phyloP scores from a whole-genome alignment of 2,888 invertebrate genomes.

The Thereva unica region DNA sequence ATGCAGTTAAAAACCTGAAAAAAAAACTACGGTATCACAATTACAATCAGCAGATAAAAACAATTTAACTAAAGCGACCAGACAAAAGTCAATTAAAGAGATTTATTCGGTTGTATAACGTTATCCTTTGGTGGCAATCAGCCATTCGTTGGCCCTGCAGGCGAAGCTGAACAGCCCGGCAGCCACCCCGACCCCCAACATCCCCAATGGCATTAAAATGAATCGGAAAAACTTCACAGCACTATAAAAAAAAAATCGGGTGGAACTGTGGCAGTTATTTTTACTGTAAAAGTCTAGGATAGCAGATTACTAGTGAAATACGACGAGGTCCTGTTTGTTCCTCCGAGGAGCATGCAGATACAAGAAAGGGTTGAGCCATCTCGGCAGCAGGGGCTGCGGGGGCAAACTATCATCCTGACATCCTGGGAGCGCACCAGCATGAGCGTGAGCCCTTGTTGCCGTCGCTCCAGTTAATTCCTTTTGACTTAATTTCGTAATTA shows the following conservation, averaged over 20 bases:
- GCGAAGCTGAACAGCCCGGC: slow-evolving; percentile 8
- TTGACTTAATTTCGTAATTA: slow-evolving; percentile 45
- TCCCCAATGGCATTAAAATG: not conserved
- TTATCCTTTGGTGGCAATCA: slow-evolving; percentile 36
- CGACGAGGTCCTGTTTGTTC: slow-evolving; percentile 1
- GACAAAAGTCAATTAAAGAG: slow-evolving; percentile 35
- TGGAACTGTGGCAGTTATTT: slow-evolving; percentile 5
- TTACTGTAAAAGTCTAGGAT: slow-evolving; percentile 14
- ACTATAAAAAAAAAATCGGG: slow-evolving; percentile 17
- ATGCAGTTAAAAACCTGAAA: slow-evolving; percentile 5
- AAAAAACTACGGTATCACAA: slow-evolving; percentile 3
- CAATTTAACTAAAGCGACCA: slow-evolving; percentile 26
- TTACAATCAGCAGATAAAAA: slow-evolving; percentile 19
- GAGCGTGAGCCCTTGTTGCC: not conserved
- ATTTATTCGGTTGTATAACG: slow-evolving; percentile 29
- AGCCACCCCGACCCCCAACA: slow-evolving; percentile 10
- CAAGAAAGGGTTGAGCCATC: too few relatives aligned
- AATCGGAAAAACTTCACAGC: not conserved
- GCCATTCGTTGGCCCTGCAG: slow-evolving; percentile 13
- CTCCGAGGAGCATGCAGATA: not conserved
- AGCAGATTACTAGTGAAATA: slow-evolving; percentile 28
- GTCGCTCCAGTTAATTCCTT: slow-evolving; percentile 24
- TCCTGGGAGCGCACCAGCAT: not conserved
- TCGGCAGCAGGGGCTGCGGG: not conserved
- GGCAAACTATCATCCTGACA: not conserved